Evolutionary conservation across 2,888 invertebrate species (phyloP).

Genomic region (Rotaria macrura): DNA sequence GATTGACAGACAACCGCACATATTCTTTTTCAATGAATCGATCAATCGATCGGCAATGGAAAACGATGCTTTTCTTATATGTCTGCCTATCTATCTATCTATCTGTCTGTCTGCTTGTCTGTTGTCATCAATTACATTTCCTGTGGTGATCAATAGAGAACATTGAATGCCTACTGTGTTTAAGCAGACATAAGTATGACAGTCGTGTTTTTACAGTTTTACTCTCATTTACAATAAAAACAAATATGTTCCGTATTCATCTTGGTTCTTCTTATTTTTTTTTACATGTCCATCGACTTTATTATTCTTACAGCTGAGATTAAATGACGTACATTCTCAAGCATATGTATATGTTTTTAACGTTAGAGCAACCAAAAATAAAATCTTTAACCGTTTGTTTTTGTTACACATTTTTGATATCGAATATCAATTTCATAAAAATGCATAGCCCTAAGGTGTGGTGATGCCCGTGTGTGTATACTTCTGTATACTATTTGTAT

Average conservation of each 20-base stretch:
- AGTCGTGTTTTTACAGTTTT: background rate
- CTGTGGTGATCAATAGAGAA: background rate
- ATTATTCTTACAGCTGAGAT: background rate
- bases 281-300: background rate
- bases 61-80: background rate
- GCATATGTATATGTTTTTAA: background rate
- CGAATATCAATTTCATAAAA: background rate
- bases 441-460: background rate
- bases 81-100: background rate
- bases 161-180: slow-evolving; percentile 1
- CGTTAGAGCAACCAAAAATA: background rate
- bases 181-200: background rate
- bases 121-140: background rate
- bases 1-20: background rate
- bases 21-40: background rate
- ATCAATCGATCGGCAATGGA: background rate
- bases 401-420: background rate
- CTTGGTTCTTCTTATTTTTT: background rate
- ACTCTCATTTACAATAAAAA: background rate
- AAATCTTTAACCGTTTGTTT: background rate
- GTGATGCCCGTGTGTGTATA: background rate
- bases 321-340: background rate
- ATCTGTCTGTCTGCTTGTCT: background rate
- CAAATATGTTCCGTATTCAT: background rate
- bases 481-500: background rate